Percentiles rank a stretch among this genome's conserved stretches.
phyloP scores from a whole-genome alignment of 2,797 vertebrate species.

The Rhinichthys osculus region DNA sequence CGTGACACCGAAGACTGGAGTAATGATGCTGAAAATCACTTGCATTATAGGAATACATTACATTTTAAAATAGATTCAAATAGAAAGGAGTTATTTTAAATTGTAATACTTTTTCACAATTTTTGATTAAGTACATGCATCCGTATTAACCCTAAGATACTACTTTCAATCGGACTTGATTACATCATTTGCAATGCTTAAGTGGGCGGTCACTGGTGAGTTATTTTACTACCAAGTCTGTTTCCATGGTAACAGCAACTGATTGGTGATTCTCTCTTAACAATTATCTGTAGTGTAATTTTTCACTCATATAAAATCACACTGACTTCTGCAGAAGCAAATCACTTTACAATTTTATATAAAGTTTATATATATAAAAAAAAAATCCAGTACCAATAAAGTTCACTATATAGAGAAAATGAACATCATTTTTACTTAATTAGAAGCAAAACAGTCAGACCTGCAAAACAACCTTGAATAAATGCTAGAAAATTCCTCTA shows the following conservation, averaged over 20 bases:
- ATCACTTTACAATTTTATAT: background rate
- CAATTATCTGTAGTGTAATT: background rate
- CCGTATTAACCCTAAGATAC: background rate
- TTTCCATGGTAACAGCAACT: constrained; percentile 23
- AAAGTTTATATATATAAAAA: too few relatives aligned
- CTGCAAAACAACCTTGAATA: background rate
- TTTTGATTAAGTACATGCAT: background rate
- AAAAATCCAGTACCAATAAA: background rate
- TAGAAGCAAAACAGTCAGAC: background rate
- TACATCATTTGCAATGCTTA: background rate
- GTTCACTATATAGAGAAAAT: background rate
- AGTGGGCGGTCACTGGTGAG: background rate
- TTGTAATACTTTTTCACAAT: background rate
- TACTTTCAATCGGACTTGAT: background rate
- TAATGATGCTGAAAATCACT: background rate
- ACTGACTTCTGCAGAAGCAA: background rate
- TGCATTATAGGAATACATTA: background rate
- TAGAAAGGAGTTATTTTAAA: background rate
- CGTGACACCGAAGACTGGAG: background rate
- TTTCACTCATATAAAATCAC: background rate
- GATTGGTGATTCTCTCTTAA: background rate
- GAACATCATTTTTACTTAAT: background rate
- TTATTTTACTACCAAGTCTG: background rate
- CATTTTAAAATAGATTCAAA: background rate
- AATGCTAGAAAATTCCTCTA: background rate